Evolutionary conservation across 2,797 vertebrate species (phyloP), one percentile per base, ranked within the genome.

Genomic region (Babyrousa celebensis): DNA sequence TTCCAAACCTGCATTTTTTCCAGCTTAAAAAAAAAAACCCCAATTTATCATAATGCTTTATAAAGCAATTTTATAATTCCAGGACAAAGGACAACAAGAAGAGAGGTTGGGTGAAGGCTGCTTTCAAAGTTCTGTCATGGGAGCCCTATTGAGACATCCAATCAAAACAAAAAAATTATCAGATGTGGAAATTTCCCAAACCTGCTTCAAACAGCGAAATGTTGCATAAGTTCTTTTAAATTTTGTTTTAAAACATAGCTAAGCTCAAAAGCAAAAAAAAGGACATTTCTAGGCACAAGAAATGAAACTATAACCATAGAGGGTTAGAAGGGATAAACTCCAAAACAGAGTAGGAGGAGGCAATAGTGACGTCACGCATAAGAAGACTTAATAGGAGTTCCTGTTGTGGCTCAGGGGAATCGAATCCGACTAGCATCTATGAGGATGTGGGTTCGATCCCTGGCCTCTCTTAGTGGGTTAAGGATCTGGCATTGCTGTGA

Each of bases 141-240:
- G 67, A 95, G 36, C 86, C 58, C 79, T 89, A 80, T 32, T 79
- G 92, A 94, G 65, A 85, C 40, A 74, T 72, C 58, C 62, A 89
- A 86, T 74, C 87, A 71, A 94, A 97, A 75, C 79, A 43, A 60
- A 95, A 97, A 96, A 80, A 58, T 85, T 80, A 93, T 91, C 32
- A 48, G 89, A 83, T 32, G 32, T 62, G 43, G 75, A 48, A 94
- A 91, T 94, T 77, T 91, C 68, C 89, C 85, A 90, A 63, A 84
- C 32, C 32, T 92, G 17, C 65, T 95, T 77, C 27, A 43, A 94
- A 94, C 6, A 86, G 15, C 29, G 54, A 96, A 40, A 94, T 56
- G 54, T 84, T 80, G 70, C 25, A 23, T 82, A 89, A 89, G 89
- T 27, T 70, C 65, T 72, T 91, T 60, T 75, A 84, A 90, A 16